Evolutionary conservation across 35 echinoderm and acorn worm genomes (phyloP).

Genomic region (Lytechinus variegatus): DNA sequence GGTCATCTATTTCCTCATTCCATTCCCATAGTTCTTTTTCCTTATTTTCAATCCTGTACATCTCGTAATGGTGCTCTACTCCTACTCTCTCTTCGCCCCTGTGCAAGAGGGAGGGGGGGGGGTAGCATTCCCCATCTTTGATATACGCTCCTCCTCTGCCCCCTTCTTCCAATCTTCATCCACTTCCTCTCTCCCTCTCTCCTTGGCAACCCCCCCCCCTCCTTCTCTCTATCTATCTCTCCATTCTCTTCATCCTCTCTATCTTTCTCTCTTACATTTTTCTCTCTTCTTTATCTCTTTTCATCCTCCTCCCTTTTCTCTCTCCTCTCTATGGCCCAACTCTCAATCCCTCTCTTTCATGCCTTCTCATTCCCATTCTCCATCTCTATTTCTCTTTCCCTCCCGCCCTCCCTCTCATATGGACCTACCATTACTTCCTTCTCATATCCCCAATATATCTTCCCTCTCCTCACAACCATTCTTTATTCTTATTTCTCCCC

Average conservation of each 20-base stretch:
- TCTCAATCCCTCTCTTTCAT: too few relatives aligned
- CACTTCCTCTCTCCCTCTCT: too few relatives aligned
- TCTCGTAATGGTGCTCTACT: background rate
- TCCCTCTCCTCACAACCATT: too few relatives aligned
- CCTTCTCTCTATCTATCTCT: background rate
- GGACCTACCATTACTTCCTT: too few relatives aligned
- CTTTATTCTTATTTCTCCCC: too few relatives aligned
- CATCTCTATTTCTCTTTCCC: too few relatives aligned
- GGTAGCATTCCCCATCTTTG: too few relatives aligned
- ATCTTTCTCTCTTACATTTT: background rate
- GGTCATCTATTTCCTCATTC: slow-evolving; percentile 41
- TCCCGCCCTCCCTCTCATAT: too few relatives aligned
- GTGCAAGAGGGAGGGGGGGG: background rate
- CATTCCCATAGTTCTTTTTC: slow-evolving; percentile 11
- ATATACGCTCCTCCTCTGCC: too few relatives aligned
- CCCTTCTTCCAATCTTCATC: too few relatives aligned
- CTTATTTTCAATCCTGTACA: background rate
- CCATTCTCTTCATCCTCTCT: background rate
- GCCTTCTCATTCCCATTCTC: too few relatives aligned
- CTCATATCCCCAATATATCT: too few relatives aligned
- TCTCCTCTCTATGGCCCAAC: background rate
- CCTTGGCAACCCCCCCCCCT: background rate
- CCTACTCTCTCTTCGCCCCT: background rate
- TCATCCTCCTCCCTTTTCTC: background rate
- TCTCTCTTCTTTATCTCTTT: background rate